A percentile compares a stretch with the other conserved stretches of the same genome.
phyloP scores from a whole-genome alignment of 1,140 invertebrate species.

The Diploscapter pachys region DNA sequence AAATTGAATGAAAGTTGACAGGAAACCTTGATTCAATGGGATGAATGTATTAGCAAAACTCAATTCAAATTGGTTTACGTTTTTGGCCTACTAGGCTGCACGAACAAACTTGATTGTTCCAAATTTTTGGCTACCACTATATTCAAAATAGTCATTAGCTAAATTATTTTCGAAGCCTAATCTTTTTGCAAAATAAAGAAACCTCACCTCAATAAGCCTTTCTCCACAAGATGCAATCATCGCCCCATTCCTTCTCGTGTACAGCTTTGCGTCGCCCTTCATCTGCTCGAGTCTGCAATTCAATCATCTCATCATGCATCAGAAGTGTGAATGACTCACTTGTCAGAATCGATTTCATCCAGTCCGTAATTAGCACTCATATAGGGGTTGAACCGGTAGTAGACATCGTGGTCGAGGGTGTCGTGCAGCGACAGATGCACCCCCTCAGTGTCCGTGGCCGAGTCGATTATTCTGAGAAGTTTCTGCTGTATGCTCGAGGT shows the following conservation, averaged over 20 bases:
- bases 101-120: no score
- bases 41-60: no score
- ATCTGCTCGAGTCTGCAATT: slow-evolving; percentile 42
- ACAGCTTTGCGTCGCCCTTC: slow-evolving; percentile 46
- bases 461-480: slow-evolving; percentile 49
- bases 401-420: slow-evolving; percentile 73
- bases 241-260: slow-evolving; percentile 48
- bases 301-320: neutral
- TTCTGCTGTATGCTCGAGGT: slow-evolving; percentile 69
- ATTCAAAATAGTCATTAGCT: no score
- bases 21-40: no score
- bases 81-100: no score
- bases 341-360: slow-evolving; percentile 74
- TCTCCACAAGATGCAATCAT: slow-evolving; percentile 45
- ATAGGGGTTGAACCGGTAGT: slow-evolving; percentile 86
- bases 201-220: slow-evolving; percentile 33
- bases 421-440: slow-evolving; percentile 67
- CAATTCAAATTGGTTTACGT: no score
- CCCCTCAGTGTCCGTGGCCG: slow-evolving; percentile 29
- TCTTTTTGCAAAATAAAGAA: no score
- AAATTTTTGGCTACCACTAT: no score
- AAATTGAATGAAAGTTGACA: no score
- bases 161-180: no score
- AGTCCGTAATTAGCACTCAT: slow-evolving; percentile 78
- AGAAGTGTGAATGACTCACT: slow-evolving; percentile 43